Conservation (phyloP, 2,797 vertebrate genomes). For the Bovichtus diacanthus region DNA sequence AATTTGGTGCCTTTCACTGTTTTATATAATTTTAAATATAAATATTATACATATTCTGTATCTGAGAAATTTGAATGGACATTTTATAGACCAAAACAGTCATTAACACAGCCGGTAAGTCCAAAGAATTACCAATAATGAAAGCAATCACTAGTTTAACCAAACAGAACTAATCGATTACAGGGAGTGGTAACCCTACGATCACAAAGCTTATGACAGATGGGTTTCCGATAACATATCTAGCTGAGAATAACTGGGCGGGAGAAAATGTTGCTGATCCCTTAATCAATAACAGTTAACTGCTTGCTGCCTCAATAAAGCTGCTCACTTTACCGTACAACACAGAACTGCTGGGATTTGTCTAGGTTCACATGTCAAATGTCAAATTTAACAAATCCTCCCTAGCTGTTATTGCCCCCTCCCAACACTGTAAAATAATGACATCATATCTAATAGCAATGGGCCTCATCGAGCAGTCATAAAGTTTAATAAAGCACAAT, state of each 20-base stretch:
- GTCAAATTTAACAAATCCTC: slow-evolving; percentile 7
- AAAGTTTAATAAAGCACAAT: slow-evolving; percentile 81
- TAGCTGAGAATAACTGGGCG: slow-evolving; percentile 16
- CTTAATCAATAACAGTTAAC: slow-evolving; percentile 57
- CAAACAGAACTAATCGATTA: slow-evolving; percentile 26
- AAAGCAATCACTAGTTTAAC: slow-evolving; percentile 14
- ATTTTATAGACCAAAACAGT: not conserved
- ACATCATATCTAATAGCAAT: slow-evolving; percentile 67
- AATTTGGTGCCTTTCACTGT: not conserved
- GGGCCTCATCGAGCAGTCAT: slow-evolving; percentile 73
- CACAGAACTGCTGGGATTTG: slow-evolving; percentile 10
- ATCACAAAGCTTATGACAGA: slow-evolving; percentile 13
- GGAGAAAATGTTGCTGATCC: slow-evolving; percentile 32
- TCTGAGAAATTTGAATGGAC: not conserved
- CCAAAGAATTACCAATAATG: not conserved
- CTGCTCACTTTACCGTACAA: slow-evolving; percentile 29
- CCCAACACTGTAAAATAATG: slow-evolving; percentile 65
- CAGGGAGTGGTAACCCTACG: not conserved
- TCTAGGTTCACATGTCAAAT: not conserved
- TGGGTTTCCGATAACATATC: slow-evolving; percentile 7
- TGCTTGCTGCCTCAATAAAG: slow-evolving; percentile 31
- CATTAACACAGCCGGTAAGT: not conserved
- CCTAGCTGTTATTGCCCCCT: slow-evolving; percentile 15
- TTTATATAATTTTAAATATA: not conserved
- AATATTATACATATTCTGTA: not conserved